Conservation (phyloP, 2,113 vertebrate species). For the Gasterosteus nipponicus region DNA sequence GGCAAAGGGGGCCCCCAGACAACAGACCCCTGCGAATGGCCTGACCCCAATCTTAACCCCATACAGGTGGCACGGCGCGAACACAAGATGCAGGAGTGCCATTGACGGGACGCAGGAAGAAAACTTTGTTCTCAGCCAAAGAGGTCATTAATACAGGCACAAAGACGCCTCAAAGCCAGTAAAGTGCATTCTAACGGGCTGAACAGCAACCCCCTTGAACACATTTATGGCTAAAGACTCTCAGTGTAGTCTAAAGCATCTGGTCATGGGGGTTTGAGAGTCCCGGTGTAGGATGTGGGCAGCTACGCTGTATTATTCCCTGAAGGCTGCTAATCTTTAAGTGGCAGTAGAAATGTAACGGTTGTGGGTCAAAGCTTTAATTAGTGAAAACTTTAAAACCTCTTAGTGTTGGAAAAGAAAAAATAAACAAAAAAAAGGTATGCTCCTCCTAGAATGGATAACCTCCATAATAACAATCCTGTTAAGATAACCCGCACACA, state of each 20-base stretch:
- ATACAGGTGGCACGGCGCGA: slow-evolving; percentile 66
- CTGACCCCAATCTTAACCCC: slow-evolving; percentile 69
- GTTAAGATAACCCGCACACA: neutral
- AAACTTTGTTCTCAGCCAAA: slow-evolving; percentile 30
- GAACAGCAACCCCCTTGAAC: slow-evolving; percentile 55
- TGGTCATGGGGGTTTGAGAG: slow-evolving; percentile 33
- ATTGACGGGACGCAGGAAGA: slow-evolving; percentile 30
- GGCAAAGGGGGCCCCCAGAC: slow-evolving; percentile 36
- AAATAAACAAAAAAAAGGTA: neutral
- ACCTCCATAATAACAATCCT: neutral
- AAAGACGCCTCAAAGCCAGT: slow-evolving; percentile 50
- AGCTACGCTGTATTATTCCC: neutral
- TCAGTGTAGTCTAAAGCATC: slow-evolving; percentile 37
- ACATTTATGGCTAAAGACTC: slow-evolving; percentile 32
- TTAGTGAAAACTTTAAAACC: slow-evolving; percentile 9
- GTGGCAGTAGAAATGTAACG: slow-evolving; percentile 16
- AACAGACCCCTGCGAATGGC: slow-evolving; percentile 52
- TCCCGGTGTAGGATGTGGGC: slow-evolving; percentile 4
- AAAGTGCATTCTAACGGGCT: slow-evolving; percentile 34
- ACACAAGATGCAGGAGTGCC: slow-evolving; percentile 50
- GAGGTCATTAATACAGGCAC: slow-evolving; percentile 48
- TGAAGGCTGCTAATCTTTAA: slow-evolving; percentile 8
- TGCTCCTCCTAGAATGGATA: neutral
- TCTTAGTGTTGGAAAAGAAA: neutral
- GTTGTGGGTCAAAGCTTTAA: slow-evolving; percentile 17